Percentiles rank a stretch among this genome's conserved stretches.
These are phyloP conservation scores for Sinocyclocheilus grahami DNA, from an alignment of 2,113 vertebrate genomes.

Conservation along the genomic window DNA sequence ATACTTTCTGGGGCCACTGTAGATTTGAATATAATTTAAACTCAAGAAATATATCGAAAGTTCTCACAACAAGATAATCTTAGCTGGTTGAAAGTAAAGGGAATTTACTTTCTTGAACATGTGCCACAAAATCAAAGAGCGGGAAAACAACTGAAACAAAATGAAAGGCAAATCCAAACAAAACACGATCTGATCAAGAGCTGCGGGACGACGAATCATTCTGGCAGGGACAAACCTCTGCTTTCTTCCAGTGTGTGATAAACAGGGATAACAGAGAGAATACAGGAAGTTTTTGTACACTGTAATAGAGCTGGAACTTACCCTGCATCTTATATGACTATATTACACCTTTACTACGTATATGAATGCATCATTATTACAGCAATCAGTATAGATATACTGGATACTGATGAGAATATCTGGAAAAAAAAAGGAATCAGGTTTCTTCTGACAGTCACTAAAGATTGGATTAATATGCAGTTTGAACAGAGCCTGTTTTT, in stretches of 20 bases:
- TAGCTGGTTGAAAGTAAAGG: constrained; percentile 25
- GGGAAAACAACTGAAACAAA: neutral
- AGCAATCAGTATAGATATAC: neutral
- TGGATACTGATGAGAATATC: neutral
- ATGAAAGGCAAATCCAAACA: neutral
- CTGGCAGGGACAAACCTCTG: constrained; percentile 68
- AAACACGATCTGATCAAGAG: neutral
- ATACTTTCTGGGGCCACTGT: neutral
- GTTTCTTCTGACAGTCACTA: neutral
- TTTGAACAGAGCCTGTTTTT: neutral
- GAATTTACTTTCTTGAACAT: constrained; percentile 28
- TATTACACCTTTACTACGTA: neutral
- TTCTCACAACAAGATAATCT: neutral
- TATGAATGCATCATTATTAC: neutral
- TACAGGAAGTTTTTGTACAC: constrained; percentile 8
- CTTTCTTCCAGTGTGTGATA: constrained; percentile 70
- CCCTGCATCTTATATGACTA: neutral
- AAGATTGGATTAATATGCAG: neutral
- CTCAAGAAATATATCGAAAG: neutral
- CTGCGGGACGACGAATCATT: neutral
- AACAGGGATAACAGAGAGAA: constrained; percentile 55
- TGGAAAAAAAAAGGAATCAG: neutral
- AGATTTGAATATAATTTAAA: neutral
- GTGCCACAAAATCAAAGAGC: neutral
- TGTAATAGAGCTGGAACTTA: neutral